Percentiles rank a stretch among this genome's conserved stretches.
Evolutionary conservation across 2,113 vertebrate species (phyloP).

Genomic region (Gymnobelideus leadbeateri): DNA sequence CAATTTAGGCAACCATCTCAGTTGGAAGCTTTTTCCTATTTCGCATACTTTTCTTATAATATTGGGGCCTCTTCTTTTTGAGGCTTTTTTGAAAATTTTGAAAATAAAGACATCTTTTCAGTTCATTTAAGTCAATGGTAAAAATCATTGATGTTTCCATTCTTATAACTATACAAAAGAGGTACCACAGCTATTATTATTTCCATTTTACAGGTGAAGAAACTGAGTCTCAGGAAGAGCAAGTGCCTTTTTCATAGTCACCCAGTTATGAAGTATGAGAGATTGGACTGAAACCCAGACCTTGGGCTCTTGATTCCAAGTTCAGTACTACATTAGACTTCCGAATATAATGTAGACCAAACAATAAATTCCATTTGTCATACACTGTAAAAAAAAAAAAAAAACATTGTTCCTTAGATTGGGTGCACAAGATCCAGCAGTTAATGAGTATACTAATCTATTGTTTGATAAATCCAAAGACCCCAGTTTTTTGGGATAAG

Average conservation of each 20-base stretch:
- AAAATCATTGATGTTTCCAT: not conserved
- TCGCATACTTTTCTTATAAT: not conserved
- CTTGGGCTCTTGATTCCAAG: not conserved
- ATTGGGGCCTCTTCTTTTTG: not conserved
- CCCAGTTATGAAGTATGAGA: not conserved
- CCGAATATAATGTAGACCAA: not conserved
- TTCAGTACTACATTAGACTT: not conserved
- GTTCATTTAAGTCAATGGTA: slow-evolving; percentile 53
- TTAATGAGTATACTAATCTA: too few relatives aligned
- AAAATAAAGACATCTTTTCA: slow-evolving; percentile 44
- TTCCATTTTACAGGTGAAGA: not conserved
- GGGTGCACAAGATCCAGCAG: too few relatives aligned
- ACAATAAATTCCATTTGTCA: slow-evolving; percentile 26
- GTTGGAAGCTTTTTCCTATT: not conserved
- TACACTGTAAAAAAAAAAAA: slow-evolving; percentile 12
- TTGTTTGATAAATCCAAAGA: too few relatives aligned
- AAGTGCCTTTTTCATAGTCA: not conserved
- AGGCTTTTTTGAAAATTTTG: slow-evolving; percentile 12
- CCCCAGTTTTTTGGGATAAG: too few relatives aligned
- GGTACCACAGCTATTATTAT: not conserved
- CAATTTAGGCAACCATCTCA: not conserved
- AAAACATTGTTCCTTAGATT: slow-evolving; percentile 35
- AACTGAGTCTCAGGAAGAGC: not conserved
- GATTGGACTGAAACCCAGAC: not conserved
- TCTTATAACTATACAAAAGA: not conserved